A percentile compares a stretch with the other conserved stretches of the same genome.
These are phyloP conservation scores for Hydropotes inermis DNA, from an alignment of 2,113 vertebrate genomes.

Conservation along the genomic window DNA sequence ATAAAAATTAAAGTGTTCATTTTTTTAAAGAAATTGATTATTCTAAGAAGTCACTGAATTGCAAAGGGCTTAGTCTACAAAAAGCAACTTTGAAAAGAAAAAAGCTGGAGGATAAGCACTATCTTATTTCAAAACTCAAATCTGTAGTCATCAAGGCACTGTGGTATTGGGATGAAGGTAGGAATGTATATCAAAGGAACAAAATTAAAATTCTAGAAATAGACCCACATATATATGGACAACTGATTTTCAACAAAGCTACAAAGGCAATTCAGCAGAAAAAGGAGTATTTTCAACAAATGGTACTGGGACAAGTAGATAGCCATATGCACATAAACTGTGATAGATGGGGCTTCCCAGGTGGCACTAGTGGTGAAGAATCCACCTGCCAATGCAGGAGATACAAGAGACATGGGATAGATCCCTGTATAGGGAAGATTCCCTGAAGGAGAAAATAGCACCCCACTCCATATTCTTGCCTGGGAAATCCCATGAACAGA, in stretches of 20 bases:
- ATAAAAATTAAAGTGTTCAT: neutral
- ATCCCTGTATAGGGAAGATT: neutral
- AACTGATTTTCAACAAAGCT: neutral
- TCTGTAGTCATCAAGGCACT: neutral
- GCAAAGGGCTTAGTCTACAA: neutral
- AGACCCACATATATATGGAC: neutral
- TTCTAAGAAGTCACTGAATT: neutral
- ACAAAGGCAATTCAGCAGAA: neutral
- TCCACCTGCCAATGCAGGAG: neutral
- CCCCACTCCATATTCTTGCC: neutral
- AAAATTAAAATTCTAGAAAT: neutral
- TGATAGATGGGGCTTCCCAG: neutral
- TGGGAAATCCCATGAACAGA: neutral
- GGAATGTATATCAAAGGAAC: neutral
- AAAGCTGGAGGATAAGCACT: neutral
- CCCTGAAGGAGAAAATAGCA: neutral
- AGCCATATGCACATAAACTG: neutral
- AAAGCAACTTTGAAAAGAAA: neutral
- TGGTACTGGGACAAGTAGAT: neutral
- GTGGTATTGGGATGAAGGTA: neutral
- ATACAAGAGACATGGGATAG: neutral
- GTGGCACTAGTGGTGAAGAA: neutral
- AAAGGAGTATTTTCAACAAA: constrained; percentile 19
- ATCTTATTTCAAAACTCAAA: neutral
- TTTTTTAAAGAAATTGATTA: neutral